A percentile compares a stretch with the other conserved stretches of the same genome.
These are phyloP conservation scores for Drosophila buzzatii DNA, from an alignment of 2,888 invertebrate species.

Conservation along the genomic window DNA sequence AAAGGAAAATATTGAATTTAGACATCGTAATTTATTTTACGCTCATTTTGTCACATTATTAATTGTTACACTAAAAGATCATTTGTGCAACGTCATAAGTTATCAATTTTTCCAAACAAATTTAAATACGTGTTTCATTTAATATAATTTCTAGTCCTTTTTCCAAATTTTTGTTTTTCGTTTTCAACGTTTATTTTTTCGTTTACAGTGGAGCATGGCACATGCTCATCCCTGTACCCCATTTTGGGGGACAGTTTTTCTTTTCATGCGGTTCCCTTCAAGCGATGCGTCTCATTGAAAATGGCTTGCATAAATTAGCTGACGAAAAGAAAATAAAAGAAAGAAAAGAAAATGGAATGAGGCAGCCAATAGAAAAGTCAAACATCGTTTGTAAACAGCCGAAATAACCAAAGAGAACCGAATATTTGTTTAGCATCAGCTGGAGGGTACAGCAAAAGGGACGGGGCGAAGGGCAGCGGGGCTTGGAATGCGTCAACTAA, in stretches of 20 bases:
- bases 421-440: conserved; percentile 35
- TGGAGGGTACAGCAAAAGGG: background rate
- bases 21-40: no score
- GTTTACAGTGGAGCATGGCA: conserved; percentile 43
- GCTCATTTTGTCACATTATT: background rate
- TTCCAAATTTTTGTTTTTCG: conserved; percentile 20
- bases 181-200: conserved; percentile 40
- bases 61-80: background rate
- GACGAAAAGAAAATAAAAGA: conserved; percentile 35
- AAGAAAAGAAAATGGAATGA: conserved; percentile 17
- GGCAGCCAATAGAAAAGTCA: conserved; percentile 45
- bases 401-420: conserved; percentile 23
- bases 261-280: conserved; percentile 24
- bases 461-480: background rate
- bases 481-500: conserved; percentile 60
- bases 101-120: conserved; percentile 26
- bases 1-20: no score
- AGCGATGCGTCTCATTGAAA: conserved; percentile 62
- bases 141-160: conserved; percentile 37
- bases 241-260: conserved; percentile 21
- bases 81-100: conserved; percentile 26
- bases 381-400: conserved; percentile 66
- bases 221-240: conserved; percentile 11
- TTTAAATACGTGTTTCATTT: conserved; percentile 26
- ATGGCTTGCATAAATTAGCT: conserved; percentile 74